Evolutionary conservation across 2,888 invertebrate genomes (phyloP), one percentile per base, ranked within the genome.

Genomic region (Drosophila greeni): DNA sequence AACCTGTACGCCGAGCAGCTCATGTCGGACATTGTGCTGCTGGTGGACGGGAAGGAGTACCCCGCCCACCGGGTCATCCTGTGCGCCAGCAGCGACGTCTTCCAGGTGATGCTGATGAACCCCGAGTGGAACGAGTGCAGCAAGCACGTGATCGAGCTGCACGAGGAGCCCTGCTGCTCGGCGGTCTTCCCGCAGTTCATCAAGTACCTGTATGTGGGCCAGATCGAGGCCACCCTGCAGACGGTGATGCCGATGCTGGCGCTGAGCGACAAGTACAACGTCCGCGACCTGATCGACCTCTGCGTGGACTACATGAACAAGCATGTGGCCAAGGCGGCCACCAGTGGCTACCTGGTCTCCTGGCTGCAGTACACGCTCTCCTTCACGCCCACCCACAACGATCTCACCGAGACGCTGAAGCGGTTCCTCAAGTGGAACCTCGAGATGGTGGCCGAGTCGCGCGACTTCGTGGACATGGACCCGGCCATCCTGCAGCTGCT

Each of bases 51-150:
- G 3, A 91, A 93, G 45, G 92, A 93, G 62, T 97, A 95, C 89
- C 94, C 95, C 0, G 95, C 96, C 2, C 98, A 98, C 89, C 92
- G 96, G 67, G 92, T 98, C 8, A 97, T 98, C 81, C 91, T 98
- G 5, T 97, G 97, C 89, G 96, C 97, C 57, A 96, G 95, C 75
- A 97, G 97, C 88, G 97, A 97, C 90, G 97, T 98, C 47, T 97
- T 98, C 87, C 96, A 96, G 91, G 96, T 95, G n/a, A 98, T 98
- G 98, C 89, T 98, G 42, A 97, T 96, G 94, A 96, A 95, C 86
- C 94, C 96, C 0, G 94, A 95, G 85, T 98, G 97, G 97, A 94
- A 92, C 53, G 98, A 98, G 87, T 95, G 96, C 87, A 92, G 94
- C 58, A 95, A 96, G 88, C 94, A 93, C 75, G 91, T 93, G 42